Base-by-base conservation (phyloP, 2,113 vertebrate species). In the Eurypyga helias region DNA sequence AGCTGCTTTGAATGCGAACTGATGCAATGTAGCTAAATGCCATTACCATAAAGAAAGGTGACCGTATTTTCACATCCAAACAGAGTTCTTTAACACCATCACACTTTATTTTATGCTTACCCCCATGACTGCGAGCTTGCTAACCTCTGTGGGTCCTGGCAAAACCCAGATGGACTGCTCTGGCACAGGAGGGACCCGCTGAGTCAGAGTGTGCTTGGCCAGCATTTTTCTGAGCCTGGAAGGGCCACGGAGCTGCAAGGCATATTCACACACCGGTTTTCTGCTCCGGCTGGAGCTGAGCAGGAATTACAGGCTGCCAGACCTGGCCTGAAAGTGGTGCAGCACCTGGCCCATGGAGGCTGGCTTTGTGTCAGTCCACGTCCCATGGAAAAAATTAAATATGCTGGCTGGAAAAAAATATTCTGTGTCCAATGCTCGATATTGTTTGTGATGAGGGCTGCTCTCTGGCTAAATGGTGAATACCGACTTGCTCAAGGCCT, bases 201-300 rank as follows among this genome's bases (percentile, higher is more conserved):
- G 24, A 10, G 34, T 17, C 49, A 11, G 31, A 29, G 23, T 8
- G n/a, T 49, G 26, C 46, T 83, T 49, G 41, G 28, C 20, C 0
- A 1, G 19, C 15, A 6, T 79, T 87, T 83, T 61, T 34, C 20
- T 13, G 54, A 51, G 41, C 28, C 60, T 51, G 60, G 36, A 38
- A 73, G 36, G 28, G 60, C 11, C 0, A 2, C 0, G 4, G 58
- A 66, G 46, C 33, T 31, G 38, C 52, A 31, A 38, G 36, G 36
- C 9, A 0, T 19, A 7, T 69, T 52, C 34, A 46, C 17, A 7
- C 4, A 0, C 9, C 0, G 0, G 8, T n/a, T 48, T 54, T 64
- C 28, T 71, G n/a, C n/a, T 86, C 65, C 24, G 36, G 41, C 83
- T 52, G 69, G 48, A 58, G 43, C 17, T 48, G 41, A 60, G 76